phyloP scores from a whole-genome alignment of 2,888 invertebrate genomes.

The Aphrophora alni region DNA sequence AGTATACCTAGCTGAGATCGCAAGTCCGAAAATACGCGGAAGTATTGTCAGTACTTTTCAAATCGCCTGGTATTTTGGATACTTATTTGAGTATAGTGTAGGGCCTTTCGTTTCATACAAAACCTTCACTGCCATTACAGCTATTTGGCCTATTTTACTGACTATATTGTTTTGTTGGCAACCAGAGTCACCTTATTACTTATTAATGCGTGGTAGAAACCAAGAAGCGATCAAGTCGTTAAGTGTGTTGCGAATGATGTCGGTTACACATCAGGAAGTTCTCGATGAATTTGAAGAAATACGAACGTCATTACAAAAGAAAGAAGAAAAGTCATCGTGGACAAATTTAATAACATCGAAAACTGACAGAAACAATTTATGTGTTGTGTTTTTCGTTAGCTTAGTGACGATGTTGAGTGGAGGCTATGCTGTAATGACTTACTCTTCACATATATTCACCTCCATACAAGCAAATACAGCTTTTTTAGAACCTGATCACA shows the following conservation, averaged over 20 bases:
- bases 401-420: conserved; percentile 37
- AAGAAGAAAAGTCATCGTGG: conserved; percentile 32
- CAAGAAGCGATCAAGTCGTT: neutral
- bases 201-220: conserved; percentile 20
- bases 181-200: conserved; percentile 30
- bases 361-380: conserved; percentile 31
- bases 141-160: conserved; percentile 23
- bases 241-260: conserved; percentile 56
- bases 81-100: conserved; percentile 35
- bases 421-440: conserved; percentile 38
- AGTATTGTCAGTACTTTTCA: conserved; percentile 23
- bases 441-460: conserved; percentile 44
- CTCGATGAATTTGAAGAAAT: conserved; percentile 34
- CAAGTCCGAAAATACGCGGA: conserved; percentile 32
- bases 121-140: conserved; percentile 22
- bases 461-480: conserved; percentile 21
- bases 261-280: neutral
- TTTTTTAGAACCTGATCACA: conserved; percentile 22
- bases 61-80: conserved; percentile 28
- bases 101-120: conserved; percentile 35
- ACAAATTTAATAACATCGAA: conserved; percentile 28
- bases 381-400: conserved; percentile 38
- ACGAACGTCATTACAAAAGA: conserved; percentile 32
- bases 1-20: conserved; percentile 39
- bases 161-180: conserved; percentile 12